These are phyloP conservation scores for Corythornis vintsioides DNA, from an alignment of 2,113 vertebrate species.

Conservation along the genomic window DNA sequence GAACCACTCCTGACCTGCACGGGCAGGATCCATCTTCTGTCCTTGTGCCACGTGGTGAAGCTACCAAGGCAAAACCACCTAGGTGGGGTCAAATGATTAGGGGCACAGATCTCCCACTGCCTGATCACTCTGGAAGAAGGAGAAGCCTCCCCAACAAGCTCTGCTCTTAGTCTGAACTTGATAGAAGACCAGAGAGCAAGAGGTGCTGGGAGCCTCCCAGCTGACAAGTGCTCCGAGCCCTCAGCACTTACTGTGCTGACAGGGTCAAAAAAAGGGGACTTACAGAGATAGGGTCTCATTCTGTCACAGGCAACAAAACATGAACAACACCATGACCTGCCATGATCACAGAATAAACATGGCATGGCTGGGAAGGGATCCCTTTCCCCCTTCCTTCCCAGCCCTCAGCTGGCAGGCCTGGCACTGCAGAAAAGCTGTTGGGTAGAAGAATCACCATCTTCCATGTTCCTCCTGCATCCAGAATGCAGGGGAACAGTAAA, in stretches of 20 bases:
- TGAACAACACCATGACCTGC: neutral
- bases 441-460: neutral
- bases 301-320: neutral
- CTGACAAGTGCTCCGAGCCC: neutral
- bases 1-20: neutral
- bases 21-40: neutral
- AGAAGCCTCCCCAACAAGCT: neutral
- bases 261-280: neutral
- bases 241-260: neutral
- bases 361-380: neutral
- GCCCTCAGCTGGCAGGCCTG: neutral
- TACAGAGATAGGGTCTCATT: neutral
- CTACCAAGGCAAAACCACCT: neutral
- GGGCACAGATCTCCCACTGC: neutral
- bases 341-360: accelerated
- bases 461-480: neutral
- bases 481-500: neutral
- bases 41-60: neutral
- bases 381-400: neutral
- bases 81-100: neutral
- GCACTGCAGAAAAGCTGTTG: neutral
- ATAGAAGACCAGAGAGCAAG: neutral
- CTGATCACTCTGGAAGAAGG: neutral
- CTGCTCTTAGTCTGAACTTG: neutral
- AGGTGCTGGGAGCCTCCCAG: neutral